Percentiles rank a stretch among this genome's conserved stretches.
Conservation (phyloP, 2,888 invertebrate genomes). For the Nephrocerus scutellatus region DNA sequence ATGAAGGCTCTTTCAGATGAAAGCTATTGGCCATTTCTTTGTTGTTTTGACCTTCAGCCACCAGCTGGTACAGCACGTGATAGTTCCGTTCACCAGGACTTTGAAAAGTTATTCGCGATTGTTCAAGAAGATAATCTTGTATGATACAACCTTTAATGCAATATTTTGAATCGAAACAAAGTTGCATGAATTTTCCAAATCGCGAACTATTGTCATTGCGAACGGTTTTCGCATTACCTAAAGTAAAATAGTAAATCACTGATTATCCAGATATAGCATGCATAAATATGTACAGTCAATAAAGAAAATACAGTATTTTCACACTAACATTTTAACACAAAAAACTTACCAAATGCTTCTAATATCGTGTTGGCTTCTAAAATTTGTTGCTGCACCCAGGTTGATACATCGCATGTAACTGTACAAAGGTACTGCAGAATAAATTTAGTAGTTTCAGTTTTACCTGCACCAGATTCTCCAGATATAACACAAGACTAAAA, state of each 20-base stretch:
- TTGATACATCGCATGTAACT: conserved; percentile 72
- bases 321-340: too few species aligned
- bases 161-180: conserved; percentile 81
- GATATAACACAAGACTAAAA: conserved; percentile 84
- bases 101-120: conserved; percentile 85
- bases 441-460: conserved; percentile 88
- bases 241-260: conserved; percentile 25
- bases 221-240: conserved; percentile 89
- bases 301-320: too few species aligned
- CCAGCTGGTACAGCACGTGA: conserved; percentile 86
- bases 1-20: conserved; percentile 65
- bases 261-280: too few species aligned
- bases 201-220: conserved; percentile 89
- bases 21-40: conserved; percentile 67
- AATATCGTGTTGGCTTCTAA: conserved; percentile 88
- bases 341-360: conserved; percentile 76
- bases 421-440: conserved; percentile 87
- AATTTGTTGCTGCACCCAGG: conserved; percentile 95
- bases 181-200: conserved; percentile 94
- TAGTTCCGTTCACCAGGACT: conserved; percentile 82
- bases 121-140: conserved; percentile 83
- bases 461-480: conserved; percentile 88
- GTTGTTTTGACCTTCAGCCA: conserved; percentile 77
- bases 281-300: not conserved
- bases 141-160: conserved; percentile 88